Evolutionary conservation across 1,140 invertebrate species (phyloP), one percentile per base, ranked within the genome.

Genomic region (Eubasilissa regina): DNA sequence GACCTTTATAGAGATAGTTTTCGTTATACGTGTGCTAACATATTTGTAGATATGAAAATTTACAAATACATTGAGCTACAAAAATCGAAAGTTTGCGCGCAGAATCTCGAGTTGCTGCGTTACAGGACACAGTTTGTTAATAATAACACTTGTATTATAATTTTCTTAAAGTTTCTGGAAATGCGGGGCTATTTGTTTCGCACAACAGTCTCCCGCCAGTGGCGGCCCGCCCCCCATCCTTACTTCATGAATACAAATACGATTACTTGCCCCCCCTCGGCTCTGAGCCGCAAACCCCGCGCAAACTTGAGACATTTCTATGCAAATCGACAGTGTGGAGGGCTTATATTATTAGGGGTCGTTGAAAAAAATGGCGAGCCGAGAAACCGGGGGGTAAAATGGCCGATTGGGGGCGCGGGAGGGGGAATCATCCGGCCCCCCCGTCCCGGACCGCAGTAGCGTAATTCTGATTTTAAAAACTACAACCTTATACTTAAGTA

Each of bases 271-370:
- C n/a, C 64, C 72, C 75, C 15, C 15, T 58, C 66, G 53, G 48
- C 19, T 8, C 21, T 11, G 45, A 17, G 10, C n/a, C n/a, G 45
- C 56, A 35, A 19, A n/a, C 48, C 45, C 72, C 62, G 56, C 64
- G 74, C 70, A 78, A 83, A 83, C 81, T 83, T 83, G 79, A 83
- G 81, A 83, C 81, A 83, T 83, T 83, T 83, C 79, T 80, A 83
- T 83, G 81, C 79, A 80, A 83, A 83, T 83, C 70, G 72, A 78
- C 72, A 64, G 55, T 47, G 56, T 48, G 74, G 73, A 35, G 78
- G 76, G 55, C 60, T 80, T 64, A 68, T 77, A 55, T 73, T 81
- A 78, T 81, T 75, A 60, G 74, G 77, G 51, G 51, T 62, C 19
- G 55, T 25, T 55, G 56, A 55, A 81, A 81, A 80, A 81, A 81